Percentiles rank a stretch among this genome's conserved stretches.
These are phyloP conservation scores for Alsophila aescularia DNA, from an alignment of 2,888 invertebrate species.

Conservation along the genomic window DNA sequence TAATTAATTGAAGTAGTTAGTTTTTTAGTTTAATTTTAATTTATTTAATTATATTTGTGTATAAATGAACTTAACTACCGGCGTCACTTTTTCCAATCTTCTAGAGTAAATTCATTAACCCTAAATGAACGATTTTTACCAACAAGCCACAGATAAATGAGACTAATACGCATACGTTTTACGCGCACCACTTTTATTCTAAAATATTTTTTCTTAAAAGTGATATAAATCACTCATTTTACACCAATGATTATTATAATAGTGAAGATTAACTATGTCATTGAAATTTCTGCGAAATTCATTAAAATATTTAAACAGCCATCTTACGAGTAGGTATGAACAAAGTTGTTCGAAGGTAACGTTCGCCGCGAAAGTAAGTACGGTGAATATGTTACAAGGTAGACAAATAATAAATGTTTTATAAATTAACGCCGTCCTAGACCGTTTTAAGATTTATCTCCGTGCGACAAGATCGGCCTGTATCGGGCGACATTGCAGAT, in stretches of 20 bases:
- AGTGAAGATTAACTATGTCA: too few relatives aligned
- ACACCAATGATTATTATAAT: too few relatives aligned
- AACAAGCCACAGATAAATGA: background rate
- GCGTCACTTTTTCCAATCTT: background rate
- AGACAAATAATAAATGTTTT: conserved; percentile 1
- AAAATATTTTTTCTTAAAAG: background rate
- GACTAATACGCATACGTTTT: background rate
- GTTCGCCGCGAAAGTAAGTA: background rate
- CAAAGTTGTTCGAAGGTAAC: conserved; percentile 5
- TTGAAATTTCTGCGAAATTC: conserved; percentile 10
- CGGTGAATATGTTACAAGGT: conserved; percentile 20
- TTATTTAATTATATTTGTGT: too few relatives aligned
- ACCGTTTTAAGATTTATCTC: conserved; percentile 11
- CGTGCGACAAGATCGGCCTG: conserved; percentile 10
- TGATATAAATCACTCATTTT: too few relatives aligned
- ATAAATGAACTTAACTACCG: background rate
- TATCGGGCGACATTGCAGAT: conserved; percentile 16
- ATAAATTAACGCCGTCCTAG: background rate
- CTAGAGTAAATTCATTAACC: background rate
- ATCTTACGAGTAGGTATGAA: background rate
- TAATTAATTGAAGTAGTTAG: too few relatives aligned
- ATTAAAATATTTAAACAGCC: conserved; percentile 2
- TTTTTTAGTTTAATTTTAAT: too few relatives aligned
- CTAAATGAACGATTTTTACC: background rate
- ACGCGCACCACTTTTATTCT: background rate